These are phyloP conservation scores for Peromyscus leucopus DNA, from an alignment of 2,113 vertebrate species.

Conservation along the genomic window DNA sequence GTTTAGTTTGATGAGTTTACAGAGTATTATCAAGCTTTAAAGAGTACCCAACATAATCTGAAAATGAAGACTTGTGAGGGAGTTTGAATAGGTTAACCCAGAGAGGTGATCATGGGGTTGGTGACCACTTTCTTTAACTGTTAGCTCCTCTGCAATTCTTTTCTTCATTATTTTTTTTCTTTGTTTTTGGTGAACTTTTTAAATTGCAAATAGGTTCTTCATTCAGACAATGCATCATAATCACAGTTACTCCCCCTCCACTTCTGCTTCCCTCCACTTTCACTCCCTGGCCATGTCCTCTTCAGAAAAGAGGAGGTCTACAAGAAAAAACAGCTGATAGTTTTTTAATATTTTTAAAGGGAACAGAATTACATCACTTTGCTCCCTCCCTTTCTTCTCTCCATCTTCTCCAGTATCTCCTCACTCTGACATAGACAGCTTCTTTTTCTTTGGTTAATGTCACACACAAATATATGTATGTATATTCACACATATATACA, in stretches of 20 bases:
- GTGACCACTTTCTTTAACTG: neutral
- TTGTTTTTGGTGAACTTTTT: neutral
- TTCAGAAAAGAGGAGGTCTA: neutral
- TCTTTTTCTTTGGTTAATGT: neutral
- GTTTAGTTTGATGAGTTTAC: neutral
- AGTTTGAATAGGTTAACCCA: neutral
- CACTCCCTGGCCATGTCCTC: neutral
- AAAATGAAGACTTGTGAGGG: neutral
- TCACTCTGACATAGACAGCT: fast-evolving
- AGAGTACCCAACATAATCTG: neutral
- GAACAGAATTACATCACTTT: too few species aligned
- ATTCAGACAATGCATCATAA: neutral
- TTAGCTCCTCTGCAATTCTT: neutral
- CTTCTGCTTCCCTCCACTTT: neutral
- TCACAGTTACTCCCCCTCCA: neutral
- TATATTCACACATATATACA: neutral
- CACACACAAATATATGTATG: neutral
- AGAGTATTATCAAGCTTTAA: neutral
- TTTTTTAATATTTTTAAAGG: neutral
- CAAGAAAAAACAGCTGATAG: neutral
- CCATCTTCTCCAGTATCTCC: too few species aligned
- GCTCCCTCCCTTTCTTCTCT: too few species aligned
- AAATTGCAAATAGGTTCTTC: neutral
- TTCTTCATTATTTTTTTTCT: neutral
- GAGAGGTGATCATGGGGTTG: fast-evolving